Evolutionary conservation across 2,888 invertebrate species (phyloP).

Genomic region (Spilarctia lutea): DNA sequence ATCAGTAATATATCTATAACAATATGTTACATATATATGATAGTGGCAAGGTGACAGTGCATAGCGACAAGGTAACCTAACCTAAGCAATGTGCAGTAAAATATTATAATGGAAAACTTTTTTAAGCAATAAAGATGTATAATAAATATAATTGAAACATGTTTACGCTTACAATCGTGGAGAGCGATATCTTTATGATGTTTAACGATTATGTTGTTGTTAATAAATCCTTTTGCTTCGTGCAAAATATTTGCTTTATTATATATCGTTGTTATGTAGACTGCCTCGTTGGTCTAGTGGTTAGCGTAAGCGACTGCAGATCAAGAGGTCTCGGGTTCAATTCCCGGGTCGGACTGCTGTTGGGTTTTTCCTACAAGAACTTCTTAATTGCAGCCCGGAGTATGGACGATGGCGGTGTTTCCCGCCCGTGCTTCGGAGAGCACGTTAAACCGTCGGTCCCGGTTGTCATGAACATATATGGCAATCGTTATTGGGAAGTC

Average conservation of each 20-base stretch:
- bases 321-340: too few species aligned
- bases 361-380: too few species aligned
- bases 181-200: conserved; percentile 15
- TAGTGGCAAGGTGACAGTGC: background rate
- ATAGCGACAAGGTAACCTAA: background rate
- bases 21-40: background rate
- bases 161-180: conserved; percentile 9
- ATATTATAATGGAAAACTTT: conserved; percentile 18
- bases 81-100: background rate
- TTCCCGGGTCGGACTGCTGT: too few species aligned
- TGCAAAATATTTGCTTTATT: conserved; percentile 2
- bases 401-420: too few species aligned
- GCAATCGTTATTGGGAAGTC: too few species aligned
- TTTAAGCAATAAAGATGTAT: conserved; percentile 8
- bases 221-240: background rate
- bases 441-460: too few species aligned
- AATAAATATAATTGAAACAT: conserved; percentile 10
- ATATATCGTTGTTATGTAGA: background rate
- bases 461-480: too few species aligned
- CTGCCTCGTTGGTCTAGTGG: too few species aligned
- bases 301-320: too few species aligned
- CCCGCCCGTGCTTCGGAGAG: too few species aligned
- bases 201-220: conserved; percentile 12
- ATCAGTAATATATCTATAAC: background rate
- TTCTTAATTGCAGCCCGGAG: too few species aligned